Evolutionary conservation across 2,113 vertebrate genomes (phyloP), one percentile per base, ranked within the genome.

Genomic region (Tautogolabrus adspersus): DNA sequence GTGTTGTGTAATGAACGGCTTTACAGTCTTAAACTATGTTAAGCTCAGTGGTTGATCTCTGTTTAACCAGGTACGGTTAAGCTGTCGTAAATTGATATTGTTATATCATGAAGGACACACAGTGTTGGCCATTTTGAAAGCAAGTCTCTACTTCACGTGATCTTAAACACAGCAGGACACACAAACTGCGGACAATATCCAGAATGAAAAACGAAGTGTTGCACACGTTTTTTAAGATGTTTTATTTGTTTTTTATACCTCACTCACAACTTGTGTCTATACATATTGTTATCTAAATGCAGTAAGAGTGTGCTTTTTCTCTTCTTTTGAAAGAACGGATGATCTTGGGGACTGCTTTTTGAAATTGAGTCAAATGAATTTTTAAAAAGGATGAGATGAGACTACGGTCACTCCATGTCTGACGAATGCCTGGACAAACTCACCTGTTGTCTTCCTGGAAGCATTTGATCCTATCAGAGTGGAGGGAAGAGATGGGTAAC

Each of bases 371-470:
- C 8, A 3, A 71, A 26, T 46, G 76, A 66, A 75, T 84, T 55
- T 65, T 68, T 69, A 42, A 63, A 12, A 52, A 60, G 47, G 69
- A 6, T 34, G 30, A 70, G 66, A 74, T 58, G 49, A 64, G 60
- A 64, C 19, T 79, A 54, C 52, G 30, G 16, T 78, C 47, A 15
- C 57, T 58, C 23, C 46, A 42, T 57, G 67, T 55, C 56, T 37
- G 18, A 37, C 54, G 18, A 49, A 79, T 83, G 74, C 58, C 47
- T 72, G 82, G 73, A 89, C 80, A 61, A 21, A 83, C 86, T 75
- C 72, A 81, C 86, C 78, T 73, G 66, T 81, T 47, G 12, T 81
- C 69, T 93, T 92, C 91, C 89, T 81, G 87, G 73, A 93, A 90
- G 66, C 62, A 54, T 79, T 79, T 85, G 82, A 83, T 90, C 82